These are phyloP conservation scores for Tachyglossus aculeatus DNA, from an alignment of 2,797 vertebrate genomes.

Conservation along the genomic window DNA sequence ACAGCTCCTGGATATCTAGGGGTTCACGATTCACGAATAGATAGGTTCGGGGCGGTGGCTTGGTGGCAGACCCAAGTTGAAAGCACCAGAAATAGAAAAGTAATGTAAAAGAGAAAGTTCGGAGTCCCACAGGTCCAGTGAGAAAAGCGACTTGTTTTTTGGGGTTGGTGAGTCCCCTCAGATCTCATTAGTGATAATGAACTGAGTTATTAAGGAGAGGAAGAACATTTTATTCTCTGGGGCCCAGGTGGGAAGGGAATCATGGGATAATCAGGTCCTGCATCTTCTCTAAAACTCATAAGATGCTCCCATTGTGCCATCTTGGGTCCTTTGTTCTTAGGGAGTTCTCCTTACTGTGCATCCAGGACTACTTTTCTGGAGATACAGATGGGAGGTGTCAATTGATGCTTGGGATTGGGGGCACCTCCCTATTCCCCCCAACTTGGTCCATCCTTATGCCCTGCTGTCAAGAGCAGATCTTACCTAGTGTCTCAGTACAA, in stretches of 20 bases:
- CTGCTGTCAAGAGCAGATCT: neutral
- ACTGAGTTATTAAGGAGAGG: constrained; percentile 15
- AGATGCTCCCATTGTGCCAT: neutral
- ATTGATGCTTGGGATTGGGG: neutral
- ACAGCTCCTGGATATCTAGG: no score
- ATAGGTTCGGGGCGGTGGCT: no score
- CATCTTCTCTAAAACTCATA: neutral
- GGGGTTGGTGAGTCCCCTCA: constrained; percentile 18
- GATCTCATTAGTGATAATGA: constrained; percentile 39
- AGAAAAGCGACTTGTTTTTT: no score
- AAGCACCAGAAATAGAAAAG: no score
- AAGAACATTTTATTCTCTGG: neutral
- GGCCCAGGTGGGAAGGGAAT: neutral
- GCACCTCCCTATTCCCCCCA: neutral
- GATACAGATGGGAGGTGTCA: neutral
- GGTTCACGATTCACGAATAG: no score
- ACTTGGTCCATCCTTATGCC: neutral
- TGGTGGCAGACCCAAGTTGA: no score
- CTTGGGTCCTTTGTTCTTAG: neutral
- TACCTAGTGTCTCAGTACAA: neutral
- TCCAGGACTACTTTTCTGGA: neutral
- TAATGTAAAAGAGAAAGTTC: no score
- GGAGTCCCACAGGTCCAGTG: no score
- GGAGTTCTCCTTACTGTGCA: neutral
- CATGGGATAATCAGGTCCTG: neutral